Base-by-base conservation (phyloP, 2,888 invertebrate genomes). In the Lottia scabra region DNA sequence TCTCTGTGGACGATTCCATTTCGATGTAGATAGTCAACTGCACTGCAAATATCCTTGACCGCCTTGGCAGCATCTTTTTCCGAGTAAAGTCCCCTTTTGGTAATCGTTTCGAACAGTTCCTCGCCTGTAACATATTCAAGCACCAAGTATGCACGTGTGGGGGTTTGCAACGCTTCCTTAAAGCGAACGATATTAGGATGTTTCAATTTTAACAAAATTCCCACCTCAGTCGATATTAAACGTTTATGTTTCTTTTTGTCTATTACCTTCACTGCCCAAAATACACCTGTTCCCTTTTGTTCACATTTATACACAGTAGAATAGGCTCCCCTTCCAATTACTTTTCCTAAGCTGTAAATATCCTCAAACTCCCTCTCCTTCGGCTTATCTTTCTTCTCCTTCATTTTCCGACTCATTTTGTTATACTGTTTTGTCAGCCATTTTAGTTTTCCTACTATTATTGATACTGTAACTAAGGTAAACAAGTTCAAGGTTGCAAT, bases 41-140 rank as follows among this genome's bases (percentile, higher is more conserved):
- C 88, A 19, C 79, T 78, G 10, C 88, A 73, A 77, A 88, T 88
- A 66, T 89, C 83, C 48, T 74, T 78, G 2, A 89, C 83, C 65
- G 88, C 88, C 43, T 70, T 75, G 1, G 88, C 83, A 38, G 89
- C 88, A 78, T 88, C 88, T 72, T 85, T 85, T 76, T 89, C 89
- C 62, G 85, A 86, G 75, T 89, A 89, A 69, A 73, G 82, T 6
- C 88, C 87, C 65, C 85, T 70, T 4, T 80, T 81, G 12, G 87
- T 87, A 71, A 89, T 87, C 71, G 89, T 87, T 80, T 89, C 89
- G 82, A 89, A 89, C n/a, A 89, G 79, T 76, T 89, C 88, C 65
- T 88, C 89, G 19, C 89, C 89, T 44, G 87, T 87, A 10, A 87
- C 88, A n/a, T 87, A 77, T 73, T 89, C 89, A 43, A 89, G 76